A percentile compares a stretch with the other conserved stretches of the same genome.
Conservation (phyloP, 2,113 vertebrate species). For the Uropsilus gracilis region DNA sequence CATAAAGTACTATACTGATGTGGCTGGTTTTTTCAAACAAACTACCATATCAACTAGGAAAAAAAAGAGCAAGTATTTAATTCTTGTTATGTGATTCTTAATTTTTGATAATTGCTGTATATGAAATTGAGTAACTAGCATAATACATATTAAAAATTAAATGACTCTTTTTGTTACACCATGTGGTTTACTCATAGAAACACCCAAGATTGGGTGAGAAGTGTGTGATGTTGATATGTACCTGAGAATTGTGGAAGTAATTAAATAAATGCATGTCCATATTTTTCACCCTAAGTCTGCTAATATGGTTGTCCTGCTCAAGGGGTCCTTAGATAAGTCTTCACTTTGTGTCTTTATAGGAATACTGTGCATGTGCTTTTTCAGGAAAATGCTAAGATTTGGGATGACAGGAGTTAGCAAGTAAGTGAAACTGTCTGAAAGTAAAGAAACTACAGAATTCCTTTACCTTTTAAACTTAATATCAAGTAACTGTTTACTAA, state of each 20-base stretch:
- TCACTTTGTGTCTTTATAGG: neutral
- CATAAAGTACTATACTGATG: neutral
- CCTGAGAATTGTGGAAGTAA: neutral
- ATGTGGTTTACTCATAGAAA: neutral
- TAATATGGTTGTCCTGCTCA: neutral
- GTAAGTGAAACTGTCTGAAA: neutral
- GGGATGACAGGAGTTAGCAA: neutral
- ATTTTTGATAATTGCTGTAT: neutral
- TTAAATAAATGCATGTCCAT: neutral
- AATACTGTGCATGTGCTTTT: slow-evolving; percentile 6
- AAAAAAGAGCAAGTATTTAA: neutral
- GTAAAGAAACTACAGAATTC: neutral
- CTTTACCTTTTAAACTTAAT: neutral
- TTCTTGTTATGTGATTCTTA: neutral
- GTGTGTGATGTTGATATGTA: neutral
- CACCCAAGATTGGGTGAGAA: neutral
- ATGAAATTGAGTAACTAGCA: neutral
- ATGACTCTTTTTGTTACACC: neutral
- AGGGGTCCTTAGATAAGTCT: neutral
- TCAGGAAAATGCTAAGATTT: neutral
- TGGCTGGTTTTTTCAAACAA: neutral
- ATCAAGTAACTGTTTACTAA: neutral
- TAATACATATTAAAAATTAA: neutral
- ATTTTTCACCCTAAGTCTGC: neutral
- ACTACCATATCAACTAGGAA: neutral